Percentiles rank a stretch among this genome's conserved stretches.
Evolutionary conservation across 2,797 vertebrate species (phyloP).

Genomic region (Schizopygopsis malacanthus): DNA sequence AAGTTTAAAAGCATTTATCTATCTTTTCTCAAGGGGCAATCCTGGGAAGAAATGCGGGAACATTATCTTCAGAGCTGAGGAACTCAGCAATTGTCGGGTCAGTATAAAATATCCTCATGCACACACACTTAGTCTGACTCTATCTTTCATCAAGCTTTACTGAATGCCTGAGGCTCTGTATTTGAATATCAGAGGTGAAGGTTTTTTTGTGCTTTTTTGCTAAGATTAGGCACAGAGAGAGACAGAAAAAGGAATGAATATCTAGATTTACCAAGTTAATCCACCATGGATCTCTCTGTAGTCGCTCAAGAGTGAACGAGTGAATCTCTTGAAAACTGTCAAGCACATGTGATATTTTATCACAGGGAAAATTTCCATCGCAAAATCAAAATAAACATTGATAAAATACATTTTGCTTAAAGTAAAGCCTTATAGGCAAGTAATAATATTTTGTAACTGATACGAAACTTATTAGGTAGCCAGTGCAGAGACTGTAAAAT

Average conservation of each 20-base stretch:
- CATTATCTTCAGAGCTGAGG: constrained; percentile 75
- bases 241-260: background rate
- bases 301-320: background rate
- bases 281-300: constrained; percentile 14
- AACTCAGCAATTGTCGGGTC: constrained; percentile 62
- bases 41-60: constrained; percentile 82
- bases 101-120: constrained; percentile 43
- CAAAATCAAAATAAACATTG: background rate
- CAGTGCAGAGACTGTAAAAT: too few species aligned
- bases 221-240: constrained; percentile 27
- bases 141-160: constrained; percentile 20
- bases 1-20: constrained; percentile 53
- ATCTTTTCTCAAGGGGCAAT: constrained; percentile 75
- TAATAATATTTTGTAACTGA: too few species aligned
- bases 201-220: background rate
- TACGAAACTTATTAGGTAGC: too few species aligned
- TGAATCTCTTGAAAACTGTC: constrained; percentile 8
- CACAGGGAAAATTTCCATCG: background rate
- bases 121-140: background rate
- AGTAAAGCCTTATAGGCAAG: too few species aligned
- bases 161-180: constrained; percentile 28
- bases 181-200: constrained; percentile 52
- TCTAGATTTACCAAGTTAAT: background rate
- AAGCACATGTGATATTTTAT: background rate
- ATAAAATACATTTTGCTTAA: background rate